These are phyloP conservation scores for Syngnathus rostellatus DNA, from an alignment of 2,797 vertebrate species.

Conservation along the genomic window DNA sequence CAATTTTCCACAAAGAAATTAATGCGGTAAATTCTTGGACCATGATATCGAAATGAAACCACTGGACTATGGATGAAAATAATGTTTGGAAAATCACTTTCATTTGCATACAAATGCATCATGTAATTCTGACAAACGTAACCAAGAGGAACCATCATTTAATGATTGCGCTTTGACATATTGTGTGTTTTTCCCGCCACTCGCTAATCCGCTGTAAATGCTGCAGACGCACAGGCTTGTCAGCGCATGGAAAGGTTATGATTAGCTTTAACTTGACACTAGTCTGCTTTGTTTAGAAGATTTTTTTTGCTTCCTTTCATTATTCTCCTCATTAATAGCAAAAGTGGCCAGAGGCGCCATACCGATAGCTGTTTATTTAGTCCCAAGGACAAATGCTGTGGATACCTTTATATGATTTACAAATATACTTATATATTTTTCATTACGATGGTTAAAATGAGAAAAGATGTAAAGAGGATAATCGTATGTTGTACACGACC, in stretches of 20 bases:
- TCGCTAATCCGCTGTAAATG: slow-evolving; percentile 56
- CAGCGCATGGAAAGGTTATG: slow-evolving; percentile 44
- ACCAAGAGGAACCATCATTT: slow-evolving; percentile 50
- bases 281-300: slow-evolving; percentile 19
- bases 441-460: not conserved
- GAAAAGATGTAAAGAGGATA: not conserved
- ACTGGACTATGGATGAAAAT: slow-evolving; percentile 26
- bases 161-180: slow-evolving; percentile 50
- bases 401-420: not conserved
- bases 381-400: slow-evolving; percentile 10
- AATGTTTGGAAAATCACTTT: slow-evolving; percentile 10
- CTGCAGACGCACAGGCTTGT: slow-evolving; percentile 32
- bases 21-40: slow-evolving; percentile 18
- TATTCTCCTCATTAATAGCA: slow-evolving; percentile 41
- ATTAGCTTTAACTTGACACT: slow-evolving; percentile 56
- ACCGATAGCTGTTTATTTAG: slow-evolving; percentile 36
- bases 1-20: slow-evolving; percentile 10
- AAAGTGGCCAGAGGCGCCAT: slow-evolving; percentile 26
- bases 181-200: slow-evolving; percentile 35
- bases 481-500: not conserved
- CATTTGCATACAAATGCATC: slow-evolving; percentile 55
- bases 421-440: not conserved
- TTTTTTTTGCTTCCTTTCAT: slow-evolving; percentile 13
- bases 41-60: slow-evolving; percentile 26
- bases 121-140: slow-evolving; percentile 25